Percentiles rank a stretch among this genome's conserved stretches.
These are phyloP conservation scores for Etheostoma cragini DNA, from an alignment of 2,113 vertebrate species.

Conservation along the genomic window DNA sequence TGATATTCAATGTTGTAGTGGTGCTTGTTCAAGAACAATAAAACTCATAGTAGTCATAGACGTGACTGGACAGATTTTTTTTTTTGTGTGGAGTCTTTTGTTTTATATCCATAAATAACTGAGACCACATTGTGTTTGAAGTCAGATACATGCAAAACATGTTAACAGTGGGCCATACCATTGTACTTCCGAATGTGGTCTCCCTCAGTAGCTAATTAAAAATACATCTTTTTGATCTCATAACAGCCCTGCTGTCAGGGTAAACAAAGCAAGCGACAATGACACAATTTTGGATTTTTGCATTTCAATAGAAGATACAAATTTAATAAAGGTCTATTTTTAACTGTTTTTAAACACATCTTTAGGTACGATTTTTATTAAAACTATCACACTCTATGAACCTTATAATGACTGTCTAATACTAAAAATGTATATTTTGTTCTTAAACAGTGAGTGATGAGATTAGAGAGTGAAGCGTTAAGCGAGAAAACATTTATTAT, in stretches of 20 bases:
- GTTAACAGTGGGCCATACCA: slow-evolving; percentile 66
- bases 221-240: slow-evolving; percentile 79
- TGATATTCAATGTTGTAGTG: slow-evolving; percentile 32
- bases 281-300: slow-evolving; percentile 69
- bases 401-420: background rate
- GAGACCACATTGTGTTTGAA: slow-evolving; percentile 67
- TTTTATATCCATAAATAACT: slow-evolving; percentile 74
- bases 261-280: slow-evolving; percentile 77
- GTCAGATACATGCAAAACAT: slow-evolving; percentile 65
- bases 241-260: slow-evolving; percentile 72
- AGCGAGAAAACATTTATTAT: slow-evolving; percentile 1
- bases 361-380: slow-evolving; percentile 27
- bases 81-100: slow-evolving; percentile 59
- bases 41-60: slow-evolving; percentile 43
- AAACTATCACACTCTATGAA: slow-evolving; percentile 3
- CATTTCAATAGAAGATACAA: slow-evolving; percentile 63
- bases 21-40: slow-evolving; percentile 48
- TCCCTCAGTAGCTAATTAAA: slow-evolving; percentile 80
- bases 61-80: slow-evolving; percentile 56
- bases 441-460: background rate
- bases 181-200: slow-evolving; percentile 64
- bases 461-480: background rate
- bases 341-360: slow-evolving; percentile 35
- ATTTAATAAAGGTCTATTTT: slow-evolving; percentile 63
- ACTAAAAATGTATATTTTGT: background rate